Evolutionary conservation across 2,797 vertebrate species (phyloP).

Genomic region (Onychomys leucogaster): DNA sequence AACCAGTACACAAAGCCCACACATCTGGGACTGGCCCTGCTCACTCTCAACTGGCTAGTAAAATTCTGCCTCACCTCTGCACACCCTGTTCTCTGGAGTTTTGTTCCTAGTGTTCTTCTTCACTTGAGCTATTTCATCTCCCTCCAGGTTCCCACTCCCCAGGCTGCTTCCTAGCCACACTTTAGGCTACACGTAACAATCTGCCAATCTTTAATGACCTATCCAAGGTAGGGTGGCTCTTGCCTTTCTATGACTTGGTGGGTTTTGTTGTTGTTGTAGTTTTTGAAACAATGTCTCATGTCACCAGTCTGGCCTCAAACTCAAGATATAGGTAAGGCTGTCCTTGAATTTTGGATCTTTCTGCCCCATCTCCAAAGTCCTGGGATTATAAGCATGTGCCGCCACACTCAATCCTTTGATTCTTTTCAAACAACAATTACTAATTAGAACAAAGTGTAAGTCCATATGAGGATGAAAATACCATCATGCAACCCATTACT

Average conservation of each 20-base stretch:
- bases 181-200: constrained; percentile 13
- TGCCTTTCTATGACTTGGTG: not conserved
- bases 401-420: not conserved
- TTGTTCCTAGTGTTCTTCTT: not conserved
- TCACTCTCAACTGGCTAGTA: not conserved
- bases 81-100: not conserved
- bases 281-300: not conserved
- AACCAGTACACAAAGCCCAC: not conserved
- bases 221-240: not conserved
- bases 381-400: not conserved
- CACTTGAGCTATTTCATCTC: not conserved
- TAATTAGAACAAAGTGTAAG: not conserved
- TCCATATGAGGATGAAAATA: not conserved
- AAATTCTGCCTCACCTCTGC: not conserved
- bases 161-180: not conserved
- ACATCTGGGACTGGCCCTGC: not conserved
- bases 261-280: not conserved
- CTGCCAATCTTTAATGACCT: not conserved
- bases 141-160: not conserved
- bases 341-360: not conserved
- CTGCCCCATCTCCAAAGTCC: not conserved
- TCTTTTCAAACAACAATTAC: constrained; percentile 13
- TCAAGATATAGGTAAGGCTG: not conserved
- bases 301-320: not conserved
- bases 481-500: not conserved